phyloP scores from a whole-genome alignment of 2,113 vertebrate species.

The Pachycephala philippinensis region DNA sequence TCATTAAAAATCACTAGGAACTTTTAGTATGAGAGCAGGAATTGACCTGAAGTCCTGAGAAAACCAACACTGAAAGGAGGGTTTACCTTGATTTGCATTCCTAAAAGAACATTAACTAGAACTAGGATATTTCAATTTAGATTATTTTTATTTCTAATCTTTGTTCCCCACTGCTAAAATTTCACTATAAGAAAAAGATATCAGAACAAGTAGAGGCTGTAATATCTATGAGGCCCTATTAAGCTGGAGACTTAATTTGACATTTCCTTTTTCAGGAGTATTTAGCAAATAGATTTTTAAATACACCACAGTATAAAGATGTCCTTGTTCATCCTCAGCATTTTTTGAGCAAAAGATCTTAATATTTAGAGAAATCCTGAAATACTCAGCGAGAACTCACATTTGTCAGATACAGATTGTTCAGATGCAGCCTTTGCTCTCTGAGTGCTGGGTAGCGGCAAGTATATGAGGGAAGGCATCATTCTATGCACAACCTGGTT shows the following conservation, averaged over 20 bases:
- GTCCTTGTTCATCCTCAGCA: not conserved
- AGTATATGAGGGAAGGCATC: accelerated
- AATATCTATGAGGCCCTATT: not conserved
- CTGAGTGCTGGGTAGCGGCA: not conserved
- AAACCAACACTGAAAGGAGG: not conserved
- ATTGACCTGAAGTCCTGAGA: not conserved
- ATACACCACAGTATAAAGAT: not conserved
- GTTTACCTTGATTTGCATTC: not conserved
- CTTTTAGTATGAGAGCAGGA: not conserved
- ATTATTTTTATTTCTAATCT: not conserved
- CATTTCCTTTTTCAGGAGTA: not conserved
- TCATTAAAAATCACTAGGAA: not conserved
- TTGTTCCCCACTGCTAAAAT: not conserved
- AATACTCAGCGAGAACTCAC: not conserved
- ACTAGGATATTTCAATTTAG: not conserved
- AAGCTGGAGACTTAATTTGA: not conserved
- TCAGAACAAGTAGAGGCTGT: not conserved
- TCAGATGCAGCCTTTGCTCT: not conserved
- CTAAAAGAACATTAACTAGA: not conserved
- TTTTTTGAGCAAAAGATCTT: not conserved
- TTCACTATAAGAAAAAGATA: not conserved
- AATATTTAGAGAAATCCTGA: not conserved
- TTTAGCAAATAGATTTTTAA: not conserved
- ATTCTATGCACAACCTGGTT: accelerated
- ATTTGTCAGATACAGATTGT: not conserved